phyloP scores from a whole-genome alignment of 2,888 invertebrate species.

The Apomyelois bistriatella region DNA sequence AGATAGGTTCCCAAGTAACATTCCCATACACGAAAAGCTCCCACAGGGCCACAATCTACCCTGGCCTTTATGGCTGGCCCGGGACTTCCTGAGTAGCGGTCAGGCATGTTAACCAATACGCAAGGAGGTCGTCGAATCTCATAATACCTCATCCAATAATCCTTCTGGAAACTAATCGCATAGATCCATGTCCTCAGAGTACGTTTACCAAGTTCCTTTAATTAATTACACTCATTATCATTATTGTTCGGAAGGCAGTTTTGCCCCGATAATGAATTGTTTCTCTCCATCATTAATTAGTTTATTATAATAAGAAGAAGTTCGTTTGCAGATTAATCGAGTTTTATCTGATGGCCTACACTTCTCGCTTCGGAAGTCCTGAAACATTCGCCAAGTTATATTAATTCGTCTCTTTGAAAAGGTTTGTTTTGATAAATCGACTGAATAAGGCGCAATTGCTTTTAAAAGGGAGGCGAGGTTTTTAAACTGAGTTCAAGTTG shows the following conservation, averaged over 20 bases:
- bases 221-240: conserved; percentile 80
- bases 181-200: conserved; percentile 36
- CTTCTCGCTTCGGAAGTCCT: conserved; percentile 5
- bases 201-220: conserved; percentile 78
- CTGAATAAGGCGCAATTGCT: conserved; percentile 7
- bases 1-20: too few relatives aligned
- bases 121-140: too few relatives aligned
- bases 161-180: conserved; percentile 23
- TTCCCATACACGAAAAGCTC: too few relatives aligned
- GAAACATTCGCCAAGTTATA: conserved; percentile 13
- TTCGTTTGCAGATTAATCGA: conserved; percentile 74
- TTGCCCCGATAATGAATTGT: conserved; percentile 80
- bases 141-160: conserved; percentile 39
- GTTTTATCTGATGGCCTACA: conserved; percentile 66
- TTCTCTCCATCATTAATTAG: conserved; percentile 78
- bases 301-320: conserved; percentile 79
- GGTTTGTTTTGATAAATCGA: conserved; percentile 14
- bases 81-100: too few relatives aligned
- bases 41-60: too few relatives aligned
- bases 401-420: conserved; percentile 13
- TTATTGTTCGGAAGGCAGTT: conserved; percentile 80
- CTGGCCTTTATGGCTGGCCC: too few relatives aligned
- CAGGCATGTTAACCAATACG: too few relatives aligned
- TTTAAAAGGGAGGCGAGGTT: not conserved
- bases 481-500: not conserved